phyloP scores from a whole-genome alignment of 53 echinoderm and acorn worm species.

The Arbacia lixula region DNA sequence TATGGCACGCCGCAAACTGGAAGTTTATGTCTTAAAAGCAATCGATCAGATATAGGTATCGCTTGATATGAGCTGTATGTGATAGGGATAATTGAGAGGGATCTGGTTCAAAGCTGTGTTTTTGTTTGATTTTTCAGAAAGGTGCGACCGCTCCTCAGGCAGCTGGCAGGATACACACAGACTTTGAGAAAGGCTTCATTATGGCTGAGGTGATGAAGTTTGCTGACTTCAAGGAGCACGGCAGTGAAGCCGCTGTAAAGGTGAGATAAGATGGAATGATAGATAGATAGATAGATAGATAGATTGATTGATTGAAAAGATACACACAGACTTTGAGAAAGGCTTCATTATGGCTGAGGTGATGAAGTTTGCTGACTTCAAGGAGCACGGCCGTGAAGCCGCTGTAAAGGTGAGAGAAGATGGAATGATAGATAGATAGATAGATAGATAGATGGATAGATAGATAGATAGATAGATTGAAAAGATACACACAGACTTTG shows the following conservation, averaged over 20 bases:
- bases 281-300: too few species aligned
- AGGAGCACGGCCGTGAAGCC: slow-evolving; percentile 77
- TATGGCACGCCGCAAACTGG: too few species aligned
- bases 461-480: slow-evolving; percentile 29
- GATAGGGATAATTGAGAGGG: too few species aligned
- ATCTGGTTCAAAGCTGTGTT: too few species aligned
- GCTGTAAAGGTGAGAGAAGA: slow-evolving; percentile 79
- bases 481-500: slow-evolving; percentile 85
- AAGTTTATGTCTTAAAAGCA: too few species aligned
- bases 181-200: slow-evolving; percentile 99
- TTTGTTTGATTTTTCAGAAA: slow-evolving; percentile 68
- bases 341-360: slow-evolving; percentile 99
- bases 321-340: slow-evolving; percentile 98
- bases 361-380: slow-evolving; percentile 96
- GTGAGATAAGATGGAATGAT: too few species aligned
- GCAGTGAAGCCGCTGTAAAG: slow-evolving; percentile 79
- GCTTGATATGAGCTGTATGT: too few species aligned
- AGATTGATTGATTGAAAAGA: too few species aligned
- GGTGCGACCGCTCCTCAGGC: slow-evolving; percentile 97
- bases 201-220: slow-evolving; percentile 99
- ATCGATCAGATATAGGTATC: too few species aligned
- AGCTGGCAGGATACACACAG: slow-evolving; percentile 81
- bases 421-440: neutral
- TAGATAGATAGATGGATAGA: neutral
- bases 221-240: slow-evolving; percentile 90